These are phyloP conservation scores for Phenganax subtilis DNA, from an alignment of 92 coral and sea anemone genomes.

Conservation along the genomic window DNA sequence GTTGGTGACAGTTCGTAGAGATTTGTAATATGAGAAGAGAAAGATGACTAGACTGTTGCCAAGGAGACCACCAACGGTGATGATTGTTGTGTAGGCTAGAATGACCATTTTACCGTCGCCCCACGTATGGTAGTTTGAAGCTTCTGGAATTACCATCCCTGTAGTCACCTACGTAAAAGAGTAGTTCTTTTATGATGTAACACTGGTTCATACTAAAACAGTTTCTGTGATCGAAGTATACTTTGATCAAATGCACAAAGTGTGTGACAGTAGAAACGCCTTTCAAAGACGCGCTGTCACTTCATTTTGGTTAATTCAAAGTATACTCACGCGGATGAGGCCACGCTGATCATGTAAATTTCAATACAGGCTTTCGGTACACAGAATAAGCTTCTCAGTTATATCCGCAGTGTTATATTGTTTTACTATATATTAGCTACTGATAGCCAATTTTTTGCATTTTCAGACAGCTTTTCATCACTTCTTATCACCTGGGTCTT, in stretches of 20 bases:
- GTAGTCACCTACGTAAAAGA: not conserved
- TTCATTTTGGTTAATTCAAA: not conserved
- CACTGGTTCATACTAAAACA: not conserved
- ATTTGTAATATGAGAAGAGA: constrained; percentile 54
- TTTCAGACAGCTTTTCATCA: no score
- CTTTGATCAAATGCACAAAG: not conserved
- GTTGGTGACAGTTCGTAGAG: constrained; percentile 75
- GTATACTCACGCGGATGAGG: no score
- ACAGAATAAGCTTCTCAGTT: no score
- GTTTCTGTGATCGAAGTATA: not conserved
- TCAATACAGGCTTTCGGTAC: no score
- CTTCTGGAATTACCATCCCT: not conserved
- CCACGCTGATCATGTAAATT: no score
- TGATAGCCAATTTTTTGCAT: no score
- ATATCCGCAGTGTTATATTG: no score
- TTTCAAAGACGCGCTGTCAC: not conserved
- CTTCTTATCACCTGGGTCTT: no score
- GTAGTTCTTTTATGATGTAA: not conserved
- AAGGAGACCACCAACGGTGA: constrained; percentile 69
- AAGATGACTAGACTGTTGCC: constrained; percentile 67
- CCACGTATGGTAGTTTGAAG: constrained; percentile 18
- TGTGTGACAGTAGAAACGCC: not conserved
- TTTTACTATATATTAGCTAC: no score
- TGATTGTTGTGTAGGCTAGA: constrained; percentile 53
- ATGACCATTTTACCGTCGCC: constrained; percentile 40